phyloP scores from a whole-genome alignment of 2,113 vertebrate species.

The Calonectris borealis region DNA sequence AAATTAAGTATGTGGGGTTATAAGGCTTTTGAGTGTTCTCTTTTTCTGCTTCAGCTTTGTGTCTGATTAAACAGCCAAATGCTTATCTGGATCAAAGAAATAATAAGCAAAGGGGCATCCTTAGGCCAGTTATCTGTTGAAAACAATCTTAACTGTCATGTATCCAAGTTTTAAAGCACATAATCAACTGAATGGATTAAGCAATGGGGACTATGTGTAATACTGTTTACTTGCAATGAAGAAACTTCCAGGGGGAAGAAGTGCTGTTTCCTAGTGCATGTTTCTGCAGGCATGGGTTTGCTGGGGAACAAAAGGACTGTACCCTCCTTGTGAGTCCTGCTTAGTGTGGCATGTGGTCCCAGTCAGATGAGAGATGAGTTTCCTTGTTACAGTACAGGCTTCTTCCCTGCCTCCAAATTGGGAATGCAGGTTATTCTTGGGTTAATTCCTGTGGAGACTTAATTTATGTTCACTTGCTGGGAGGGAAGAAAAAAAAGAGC shows the following conservation, averaged over 20 bases:
- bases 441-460: not conserved
- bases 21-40: not conserved
- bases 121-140: not conserved
- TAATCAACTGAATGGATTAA: not conserved
- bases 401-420: not conserved
- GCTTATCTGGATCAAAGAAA: constrained; percentile 60
- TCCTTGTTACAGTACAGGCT: not conserved
- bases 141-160: not conserved
- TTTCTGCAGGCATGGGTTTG: not conserved
- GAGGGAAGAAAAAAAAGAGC: not conserved
- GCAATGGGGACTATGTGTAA: not conserved
- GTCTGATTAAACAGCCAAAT: constrained; percentile 27
- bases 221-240: not conserved
- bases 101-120: constrained; percentile 46
- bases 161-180: not conserved
- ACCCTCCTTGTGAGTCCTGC: not conserved
- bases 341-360: not conserved
- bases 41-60: not conserved
- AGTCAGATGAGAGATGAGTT: not conserved
- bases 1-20: not conserved
- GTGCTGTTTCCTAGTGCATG: not conserved
- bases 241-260: not conserved
- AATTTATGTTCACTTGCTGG: not conserved
- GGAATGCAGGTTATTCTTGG: not conserved
- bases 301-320: not conserved